Evolutionary conservation across 1,140 invertebrate genomes (phyloP).

Genomic region (Carcinoscorpius rotundicauda): DNA sequence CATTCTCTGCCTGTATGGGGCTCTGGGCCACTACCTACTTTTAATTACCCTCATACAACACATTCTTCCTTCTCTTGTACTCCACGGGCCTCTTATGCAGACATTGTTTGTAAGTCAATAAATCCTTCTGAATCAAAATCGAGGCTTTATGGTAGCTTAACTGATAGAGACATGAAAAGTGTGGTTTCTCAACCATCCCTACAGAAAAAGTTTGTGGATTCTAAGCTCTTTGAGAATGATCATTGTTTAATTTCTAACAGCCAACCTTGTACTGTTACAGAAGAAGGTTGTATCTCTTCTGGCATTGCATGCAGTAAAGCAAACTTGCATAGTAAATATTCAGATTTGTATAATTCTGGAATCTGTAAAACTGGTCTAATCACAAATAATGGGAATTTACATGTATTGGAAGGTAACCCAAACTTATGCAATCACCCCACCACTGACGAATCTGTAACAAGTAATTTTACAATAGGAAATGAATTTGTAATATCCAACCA

Average conservation of each 20-base stretch:
- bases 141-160: not conserved
- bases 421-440: too few relatives aligned
- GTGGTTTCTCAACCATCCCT: not conserved
- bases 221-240: not conserved
- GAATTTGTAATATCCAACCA: not conserved
- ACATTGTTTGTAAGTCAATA: conserved; percentile 49
- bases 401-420: too few relatives aligned
- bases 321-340: too few relatives aligned
- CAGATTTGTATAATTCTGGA: too few relatives aligned
- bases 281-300: not conserved
- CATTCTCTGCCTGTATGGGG: conserved; percentile 53
- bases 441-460: too few relatives aligned
- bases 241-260: not conserved
- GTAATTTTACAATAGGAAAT: not conserved
- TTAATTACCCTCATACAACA: conserved; percentile 25
- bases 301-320: too few relatives aligned
- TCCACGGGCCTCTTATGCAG: conserved; percentile 57
- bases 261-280: not conserved
- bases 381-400: too few relatives aligned
- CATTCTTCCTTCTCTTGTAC: conserved; percentile 36
- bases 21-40: conserved; percentile 33
- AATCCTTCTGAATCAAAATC: conserved; percentile 1
- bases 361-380: too few relatives aligned
- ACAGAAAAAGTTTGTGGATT: not conserved
- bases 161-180: not conserved